Percentiles rank a stretch among this genome's conserved stretches.
These are phyloP conservation scores for Polyommatus iphigenia DNA, from an alignment of 2,888 invertebrate genomes.

Conservation along the genomic window DNA sequence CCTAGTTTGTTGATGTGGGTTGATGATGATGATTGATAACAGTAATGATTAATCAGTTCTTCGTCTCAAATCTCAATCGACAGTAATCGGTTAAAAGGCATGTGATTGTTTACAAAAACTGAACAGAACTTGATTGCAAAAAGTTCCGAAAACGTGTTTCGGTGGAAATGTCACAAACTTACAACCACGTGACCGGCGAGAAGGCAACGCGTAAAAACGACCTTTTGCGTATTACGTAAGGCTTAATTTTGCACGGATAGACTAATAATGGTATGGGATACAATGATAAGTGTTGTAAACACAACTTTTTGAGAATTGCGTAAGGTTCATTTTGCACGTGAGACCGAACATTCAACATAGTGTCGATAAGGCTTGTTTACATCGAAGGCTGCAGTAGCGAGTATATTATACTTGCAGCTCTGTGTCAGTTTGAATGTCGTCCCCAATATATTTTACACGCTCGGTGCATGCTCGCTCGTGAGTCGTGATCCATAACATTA, in stretches of 20 bases:
- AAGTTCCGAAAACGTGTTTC: constrained; percentile 11
- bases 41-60: neutral
- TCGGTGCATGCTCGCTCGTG: neutral
- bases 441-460: neutral
- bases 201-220: neutral
- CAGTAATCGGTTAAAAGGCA: neutral
- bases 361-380: neutral
- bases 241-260: neutral
- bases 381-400: neutral
- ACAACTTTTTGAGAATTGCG: neutral
- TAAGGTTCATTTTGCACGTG: neutral
- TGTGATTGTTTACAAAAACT: constrained; percentile 8
- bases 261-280: neutral
- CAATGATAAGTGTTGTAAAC: neutral
- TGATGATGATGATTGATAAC: neutral
- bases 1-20: no score
- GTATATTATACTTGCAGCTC: neutral
- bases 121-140: neutral
- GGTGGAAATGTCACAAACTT: neutral
- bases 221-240: neutral
- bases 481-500: neutral
- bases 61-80: neutral
- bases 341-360: neutral
- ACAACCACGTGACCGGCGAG: neutral
- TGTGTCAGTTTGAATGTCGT: neutral